Evolutionary conservation across 2,797 vertebrate genomes (phyloP), one percentile per base, ranked within the genome.

Genomic region (Limosa lapponica): DNA sequence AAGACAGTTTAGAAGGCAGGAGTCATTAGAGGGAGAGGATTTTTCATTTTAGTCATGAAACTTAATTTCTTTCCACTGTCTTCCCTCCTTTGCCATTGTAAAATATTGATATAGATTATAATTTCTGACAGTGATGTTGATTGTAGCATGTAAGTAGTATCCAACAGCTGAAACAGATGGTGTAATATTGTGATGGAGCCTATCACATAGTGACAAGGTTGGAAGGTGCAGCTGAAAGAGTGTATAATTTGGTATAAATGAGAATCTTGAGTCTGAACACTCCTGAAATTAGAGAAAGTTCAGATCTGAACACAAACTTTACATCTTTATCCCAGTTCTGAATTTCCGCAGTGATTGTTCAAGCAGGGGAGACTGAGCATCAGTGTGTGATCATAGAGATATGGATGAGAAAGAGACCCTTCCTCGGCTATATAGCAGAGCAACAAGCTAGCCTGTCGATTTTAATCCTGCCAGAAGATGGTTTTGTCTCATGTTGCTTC

Each of bases 31-130:
- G 67, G 39, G 39, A 82, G 91, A 93, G 19, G 62, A 87, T 79
- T 95, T 92, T 94, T 92, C 90, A 57, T 77, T 94, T 91, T 67
- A 83, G 65, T 93, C 91, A 70, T 82, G 70, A 73, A 90, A 73
- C 58, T 71, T 88, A 75, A 82, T 96, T 95, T 95, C 69, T 95
- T 96, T 92, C 89, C 61, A 27, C 82, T 71, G 48, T 78, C 81
- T 87, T 89, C 44, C 10, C 44, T 90, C 37, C 58, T 91, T 88
- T 94, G 34, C 66, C 55, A 77, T 66, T 89, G 48, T 83, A 61
- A 95, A 94, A 84, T 95, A 90, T 72, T 94, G 83, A 85, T 67
- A 55, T 13, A 72, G 73, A 69, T 90, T 89, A 44, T 86, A 86
- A 78, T 90, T 90, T 90, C 75, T 85, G 85, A 87, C 58, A 83